Evolutionary conservation across 2,888 invertebrate genomes (phyloP).

Genomic region (Mesorhabditis belari): DNA sequence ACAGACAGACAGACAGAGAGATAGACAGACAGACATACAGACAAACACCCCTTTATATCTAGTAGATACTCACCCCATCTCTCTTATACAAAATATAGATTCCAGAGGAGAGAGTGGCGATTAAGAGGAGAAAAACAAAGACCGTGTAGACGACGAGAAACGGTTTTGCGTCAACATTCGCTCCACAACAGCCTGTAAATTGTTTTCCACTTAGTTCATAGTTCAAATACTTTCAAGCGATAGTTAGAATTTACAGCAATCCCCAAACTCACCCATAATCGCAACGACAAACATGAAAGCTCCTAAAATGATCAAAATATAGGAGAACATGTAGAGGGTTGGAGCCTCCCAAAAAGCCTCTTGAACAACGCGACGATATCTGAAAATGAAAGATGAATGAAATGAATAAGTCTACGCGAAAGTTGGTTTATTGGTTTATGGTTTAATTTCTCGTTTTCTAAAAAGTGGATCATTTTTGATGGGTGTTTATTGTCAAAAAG

Average conservation of each 20-base stretch:
- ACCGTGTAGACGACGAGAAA: conserved; percentile 41
- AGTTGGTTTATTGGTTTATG: background rate
- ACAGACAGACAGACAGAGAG: no score
- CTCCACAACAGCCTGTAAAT: conserved; percentile 51
- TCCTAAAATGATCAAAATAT: conserved; percentile 49
- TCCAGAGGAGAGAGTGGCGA: conserved; percentile 42
- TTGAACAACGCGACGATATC: conserved; percentile 47
- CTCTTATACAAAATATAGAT: conserved; percentile 46
- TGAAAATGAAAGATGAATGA: no score
- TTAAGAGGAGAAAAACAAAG: conserved; percentile 38
- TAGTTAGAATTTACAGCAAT: background rate
- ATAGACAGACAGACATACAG: no score
- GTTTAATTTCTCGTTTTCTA: background rate
- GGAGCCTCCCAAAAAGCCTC: conserved; percentile 51
- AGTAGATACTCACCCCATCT: conserved; percentile 33
- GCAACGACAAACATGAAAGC: conserved; percentile 43
- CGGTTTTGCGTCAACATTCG: conserved; percentile 25
- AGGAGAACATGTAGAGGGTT: conserved; percentile 49
- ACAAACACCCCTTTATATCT: no score
- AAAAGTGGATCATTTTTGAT: background rate
- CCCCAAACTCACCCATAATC: conserved; percentile 32
- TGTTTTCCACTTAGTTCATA: background rate
- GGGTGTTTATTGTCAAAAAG: background rate
- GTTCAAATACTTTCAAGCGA: background rate
- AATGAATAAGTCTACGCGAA: background rate